Evolutionary conservation across 2,888 invertebrate genomes (phyloP), one percentile per base, ranked within the genome.

Genomic region (Ectemnius continuus): DNA sequence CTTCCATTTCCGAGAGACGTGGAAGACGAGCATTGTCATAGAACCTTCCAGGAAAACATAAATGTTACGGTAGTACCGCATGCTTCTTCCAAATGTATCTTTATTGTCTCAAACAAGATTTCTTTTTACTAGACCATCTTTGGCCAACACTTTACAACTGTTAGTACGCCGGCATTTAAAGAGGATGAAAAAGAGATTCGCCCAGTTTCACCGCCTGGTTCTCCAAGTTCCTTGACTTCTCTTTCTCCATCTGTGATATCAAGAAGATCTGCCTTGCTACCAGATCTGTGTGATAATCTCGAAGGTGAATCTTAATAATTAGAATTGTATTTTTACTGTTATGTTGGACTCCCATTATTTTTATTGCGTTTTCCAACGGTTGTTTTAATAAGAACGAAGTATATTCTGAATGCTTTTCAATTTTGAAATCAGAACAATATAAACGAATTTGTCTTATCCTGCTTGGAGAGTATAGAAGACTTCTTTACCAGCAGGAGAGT

Each of bases 31-130:
- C 75, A 81, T 62, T 83, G 79, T 65, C 84, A 87, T 23, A 79
- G 84, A 48, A 86, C 86, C 4, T 85, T 80, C 20, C 62, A 72
- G 26, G 77, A 83, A 4, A 73, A 76, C 28, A 62, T 66, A 11
- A 83, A 84, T 47, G 69, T 85, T 28, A 88, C 87, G 76, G 88
- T 88, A 81, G 61, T 36, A 13, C n/a, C 16, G 13, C 8, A 45
- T 47, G 36, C 6, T 36, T 14, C 11, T 58, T 5, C 47, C 13
- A 11, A 20, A 47, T 13, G 3, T n/a, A 67, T 52, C 63, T 14
- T 13, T 23, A 36, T 36, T 6, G 11, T 36, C 36, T 6, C 8
- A 6, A 36, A 11, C 36, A 36, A 36, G 36, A 36, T 6, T 56
- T 61, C 2, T 52, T 1, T 62, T 61, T 36, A 20, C 8, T 20